Base-by-base conservation (phyloP, 2,113 vertebrate genomes). In the Scomber japonicus region DNA sequence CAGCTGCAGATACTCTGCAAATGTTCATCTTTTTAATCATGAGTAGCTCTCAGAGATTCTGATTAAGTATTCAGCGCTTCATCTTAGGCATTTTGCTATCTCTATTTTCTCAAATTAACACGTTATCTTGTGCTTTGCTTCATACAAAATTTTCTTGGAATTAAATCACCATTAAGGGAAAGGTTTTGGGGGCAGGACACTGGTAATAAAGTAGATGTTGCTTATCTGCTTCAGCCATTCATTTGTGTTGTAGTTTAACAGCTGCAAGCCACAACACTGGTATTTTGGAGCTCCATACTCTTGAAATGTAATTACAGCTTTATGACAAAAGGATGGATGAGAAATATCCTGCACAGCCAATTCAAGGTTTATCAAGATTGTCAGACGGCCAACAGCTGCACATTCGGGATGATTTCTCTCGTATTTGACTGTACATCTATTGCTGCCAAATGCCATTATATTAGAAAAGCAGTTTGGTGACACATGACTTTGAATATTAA, bases 301-400 rank as follows among this genome's bases (percentile, higher is more conserved):
- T 86, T 85, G 69, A 77, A 87, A 83, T 81, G 31, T 80, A 87
- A 93, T 91, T 85, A 90, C 46, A 82, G 75, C 69, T 71, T 49
- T 71, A n/a, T 87, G 85, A 91, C 88, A 90, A 89, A 80, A 82
- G 84, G 78, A 88, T 82, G 67, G 87, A 93, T 90, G 82, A 64
- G 82, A 91, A 91, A 92, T 90, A 83, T 92, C 80, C 84, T 83
- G 66, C 59, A 30, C 51, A 73, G 70, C 86, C 80, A 50, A 56
- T 63, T 69, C 48, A 57, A 76, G 31, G 87, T 90, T 88, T 81
- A 94, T 91, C 86, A 63, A 88, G 82, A 86, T 83, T 79, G 80
- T 88, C 84, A 84, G 76, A 75, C 82, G 76, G 82, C 81, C 83
- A 79, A 84, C 44, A 74, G 84, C 60, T 15, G 11, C 75, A 66